Percentiles rank a stretch among this genome's conserved stretches.
Evolutionary conservation across 2,113 vertebrate genomes (phyloP).

Genomic region (Tilapia sparmanii): DNA sequence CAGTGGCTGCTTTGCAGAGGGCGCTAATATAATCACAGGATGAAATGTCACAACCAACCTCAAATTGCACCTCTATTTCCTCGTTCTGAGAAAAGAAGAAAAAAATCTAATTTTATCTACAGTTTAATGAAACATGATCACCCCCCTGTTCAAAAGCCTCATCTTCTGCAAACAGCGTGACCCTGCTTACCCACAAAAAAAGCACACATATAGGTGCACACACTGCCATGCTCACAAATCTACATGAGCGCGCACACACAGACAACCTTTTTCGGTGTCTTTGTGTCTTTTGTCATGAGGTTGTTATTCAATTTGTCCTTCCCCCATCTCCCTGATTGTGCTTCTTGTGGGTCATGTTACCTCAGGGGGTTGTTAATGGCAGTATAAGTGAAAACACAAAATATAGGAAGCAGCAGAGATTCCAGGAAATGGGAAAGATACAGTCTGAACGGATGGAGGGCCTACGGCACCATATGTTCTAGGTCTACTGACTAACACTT

Average conservation of each 20-base stretch:
- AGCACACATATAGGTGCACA: not conserved
- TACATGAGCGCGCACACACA: not conserved
- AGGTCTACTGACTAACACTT: conserved; percentile 35
- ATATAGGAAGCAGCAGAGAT: conserved; percentile 52
- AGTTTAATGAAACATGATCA: conserved; percentile 14
- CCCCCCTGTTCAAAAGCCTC: not conserved
- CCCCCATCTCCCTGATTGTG: conserved; percentile 21
- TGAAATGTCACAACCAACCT: conserved; percentile 57
- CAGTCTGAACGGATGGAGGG: conserved; percentile 24
- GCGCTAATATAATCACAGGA: conserved; percentile 50
- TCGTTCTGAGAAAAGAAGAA: not conserved
- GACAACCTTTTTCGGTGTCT: not conserved
- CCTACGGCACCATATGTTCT: conserved; percentile 43
- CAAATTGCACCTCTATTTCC: not conserved
- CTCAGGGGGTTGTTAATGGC: conserved; percentile 63
- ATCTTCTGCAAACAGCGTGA: not conserved
- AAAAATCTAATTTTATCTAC: not conserved
- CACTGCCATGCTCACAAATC: not conserved
- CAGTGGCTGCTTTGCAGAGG: conserved; percentile 25
- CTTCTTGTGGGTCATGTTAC: conserved; percentile 49
- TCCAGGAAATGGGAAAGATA: conserved; percentile 66
- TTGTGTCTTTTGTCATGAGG: conserved; percentile 32
- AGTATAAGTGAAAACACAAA: conserved; percentile 63
- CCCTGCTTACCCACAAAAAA: not conserved
- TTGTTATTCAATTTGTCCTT: conserved; percentile 56